These are phyloP conservation scores for Drosophila emarginata DNA, from an alignment of 2,888 invertebrate genomes.

Conservation along the genomic window DNA sequence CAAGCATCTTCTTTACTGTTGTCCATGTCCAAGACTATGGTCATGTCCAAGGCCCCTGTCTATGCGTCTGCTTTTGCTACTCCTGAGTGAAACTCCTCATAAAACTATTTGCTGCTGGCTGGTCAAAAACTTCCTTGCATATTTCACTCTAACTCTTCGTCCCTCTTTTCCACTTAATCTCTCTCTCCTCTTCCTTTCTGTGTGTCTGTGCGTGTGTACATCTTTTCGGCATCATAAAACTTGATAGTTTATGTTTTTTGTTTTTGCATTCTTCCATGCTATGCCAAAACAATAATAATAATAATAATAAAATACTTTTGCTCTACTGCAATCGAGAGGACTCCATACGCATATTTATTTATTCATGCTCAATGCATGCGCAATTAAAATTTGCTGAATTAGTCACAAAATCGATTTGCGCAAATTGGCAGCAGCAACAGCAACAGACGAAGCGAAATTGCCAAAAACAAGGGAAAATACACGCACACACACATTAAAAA, in stretches of 20 bases:
- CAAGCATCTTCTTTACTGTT: background rate
- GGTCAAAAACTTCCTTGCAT: constrained; percentile 55
- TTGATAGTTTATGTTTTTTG: constrained; percentile 68
- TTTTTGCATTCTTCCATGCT: constrained; percentile 44
- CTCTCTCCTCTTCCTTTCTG: constrained; percentile 21
- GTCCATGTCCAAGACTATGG: background rate
- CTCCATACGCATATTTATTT: constrained; percentile 61
- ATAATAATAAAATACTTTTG: constrained; percentile 18
- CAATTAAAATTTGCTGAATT: constrained; percentile 70
- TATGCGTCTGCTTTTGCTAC: constrained; percentile 22
- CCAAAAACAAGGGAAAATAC: constrained; percentile 9
- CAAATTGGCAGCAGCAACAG: constrained; percentile 41
- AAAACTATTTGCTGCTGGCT: constrained; percentile 59
- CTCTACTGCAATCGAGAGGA: constrained; percentile 10
- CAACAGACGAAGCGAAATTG: constrained; percentile 10
- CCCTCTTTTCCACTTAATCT: background rate
- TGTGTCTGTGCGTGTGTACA: constrained; percentile 48
- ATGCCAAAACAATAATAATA: constrained; percentile 46
- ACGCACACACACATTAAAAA: too few species aligned
- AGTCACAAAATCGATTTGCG: constrained; percentile 71
- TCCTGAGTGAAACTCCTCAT: constrained; percentile 35
- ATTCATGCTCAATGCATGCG: constrained; percentile 70
- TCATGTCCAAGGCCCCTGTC: background rate
- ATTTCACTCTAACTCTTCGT: constrained; percentile 12
- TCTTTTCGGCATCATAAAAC: constrained; percentile 62